Evolutionary conservation across 1,140 invertebrate species (phyloP).

Genomic region (Psilanteris sp.): DNA sequence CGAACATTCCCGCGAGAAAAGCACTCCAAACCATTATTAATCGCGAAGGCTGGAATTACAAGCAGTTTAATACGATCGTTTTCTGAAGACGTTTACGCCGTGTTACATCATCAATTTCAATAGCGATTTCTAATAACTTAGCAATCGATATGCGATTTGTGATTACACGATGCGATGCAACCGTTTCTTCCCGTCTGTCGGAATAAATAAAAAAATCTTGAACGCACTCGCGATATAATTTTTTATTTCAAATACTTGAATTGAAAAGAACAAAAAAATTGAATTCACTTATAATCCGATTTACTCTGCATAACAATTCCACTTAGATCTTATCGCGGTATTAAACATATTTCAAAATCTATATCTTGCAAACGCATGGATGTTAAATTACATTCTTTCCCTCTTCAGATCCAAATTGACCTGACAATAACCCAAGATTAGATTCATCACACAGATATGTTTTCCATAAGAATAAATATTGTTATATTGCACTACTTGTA

Average conservation of each 20-base stretch:
- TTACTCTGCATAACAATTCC: conserved; percentile 1
- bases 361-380: conserved; percentile 13
- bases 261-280: not conserved
- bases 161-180: conserved; percentile 9
- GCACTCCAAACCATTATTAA: conserved; percentile 48
- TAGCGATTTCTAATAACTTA: conserved; percentile 49
- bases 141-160: conserved; percentile 20
- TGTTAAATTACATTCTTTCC: conserved; percentile 14
- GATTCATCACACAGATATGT: conserved; percentile 20
- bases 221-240: too few species aligned
- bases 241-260: conserved; percentile 1
- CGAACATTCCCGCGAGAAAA: conserved; percentile 64
- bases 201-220: not conserved
- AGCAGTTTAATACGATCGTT: conserved; percentile 55
- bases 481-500: too few species aligned
- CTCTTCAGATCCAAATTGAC: conserved; percentile 15
- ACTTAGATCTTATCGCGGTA: conserved; percentile 1
- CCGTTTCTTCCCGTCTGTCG: conserved; percentile 19
- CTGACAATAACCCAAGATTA: conserved; percentile 13
- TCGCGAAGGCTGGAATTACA: conserved; percentile 52
- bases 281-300: not conserved
- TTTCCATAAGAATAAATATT: conserved; percentile 22
- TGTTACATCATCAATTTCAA: conserved; percentile 57
- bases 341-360: conserved; percentile 28
- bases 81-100: conserved; percentile 36